Conservation (phyloP, 1,140 invertebrate species). For the Philaenus spumarius region DNA sequence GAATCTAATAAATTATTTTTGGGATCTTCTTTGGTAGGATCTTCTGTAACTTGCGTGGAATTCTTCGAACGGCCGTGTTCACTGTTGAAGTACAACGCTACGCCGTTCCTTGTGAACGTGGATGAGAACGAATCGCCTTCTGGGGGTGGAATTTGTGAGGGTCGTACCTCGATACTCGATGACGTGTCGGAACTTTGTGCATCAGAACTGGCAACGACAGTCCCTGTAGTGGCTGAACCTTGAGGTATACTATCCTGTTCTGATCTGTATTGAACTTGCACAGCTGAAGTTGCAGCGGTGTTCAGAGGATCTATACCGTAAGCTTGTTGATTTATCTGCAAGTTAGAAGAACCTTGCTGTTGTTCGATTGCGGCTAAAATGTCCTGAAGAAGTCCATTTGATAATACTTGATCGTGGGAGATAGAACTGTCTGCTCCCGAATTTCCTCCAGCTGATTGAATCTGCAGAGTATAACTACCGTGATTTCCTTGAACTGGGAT, state of each 20-base stretch:
- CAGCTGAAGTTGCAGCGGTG: neutral
- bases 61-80: slow-evolving; percentile 10
- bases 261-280: slow-evolving; percentile 1
- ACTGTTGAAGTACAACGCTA: slow-evolving; percentile 16
- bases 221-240: neutral
- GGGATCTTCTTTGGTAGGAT: neutral
- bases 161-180: too few species aligned
- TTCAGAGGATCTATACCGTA: slow-evolving; percentile 12
- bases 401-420: slow-evolving; percentile 65
- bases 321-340: slow-evolving; percentile 9
- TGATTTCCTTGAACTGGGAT: slow-evolving; percentile 54
- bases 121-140: neutral
- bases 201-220: neutral
- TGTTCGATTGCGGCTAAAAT: slow-evolving; percentile 67
- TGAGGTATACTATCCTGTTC: slow-evolving; percentile 8
- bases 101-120: slow-evolving; percentile 8
- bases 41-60: neutral
- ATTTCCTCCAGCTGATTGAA: slow-evolving; percentile 47
- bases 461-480: slow-evolving; percentile 63
- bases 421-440: slow-evolving; percentile 39
- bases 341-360: slow-evolving; percentile 34
- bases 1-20: slow-evolving; percentile 2
- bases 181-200: too few species aligned
- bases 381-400: slow-evolving; percentile 67
- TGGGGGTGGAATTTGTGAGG: too few species aligned